Evolutionary conservation across 2,797 vertebrate genomes (phyloP).

Genomic region (Peromyscus eremicus): DNA sequence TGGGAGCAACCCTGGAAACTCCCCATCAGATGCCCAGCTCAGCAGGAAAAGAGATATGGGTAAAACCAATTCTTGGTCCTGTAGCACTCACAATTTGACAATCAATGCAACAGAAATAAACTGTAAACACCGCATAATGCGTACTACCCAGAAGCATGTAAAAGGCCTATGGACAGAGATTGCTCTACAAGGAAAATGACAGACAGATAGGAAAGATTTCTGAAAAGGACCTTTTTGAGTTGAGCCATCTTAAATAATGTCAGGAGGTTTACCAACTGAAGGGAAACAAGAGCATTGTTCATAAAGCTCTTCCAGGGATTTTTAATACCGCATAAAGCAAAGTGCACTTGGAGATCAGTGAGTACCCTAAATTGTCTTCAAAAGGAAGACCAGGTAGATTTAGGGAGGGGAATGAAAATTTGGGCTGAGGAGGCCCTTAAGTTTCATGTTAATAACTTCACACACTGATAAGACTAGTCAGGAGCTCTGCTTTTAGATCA

Average conservation of each 20-base stretch:
- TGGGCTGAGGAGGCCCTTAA: neutral
- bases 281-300: neutral
- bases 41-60: neutral
- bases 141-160: fast-evolving
- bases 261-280: neutral
- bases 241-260: neutral
- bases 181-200: neutral
- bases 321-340: neutral
- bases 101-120: neutral
- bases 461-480: neutral
- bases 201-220: neutral
- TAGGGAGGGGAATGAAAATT: neutral
- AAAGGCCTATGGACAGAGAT: neutral
- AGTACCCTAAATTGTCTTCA: neutral
- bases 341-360: neutral
- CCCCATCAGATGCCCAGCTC: neutral
- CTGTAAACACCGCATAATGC: neutral
- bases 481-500: neutral
- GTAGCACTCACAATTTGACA: neutral
- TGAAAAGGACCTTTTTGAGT: neutral
- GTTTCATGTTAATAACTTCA: neutral
- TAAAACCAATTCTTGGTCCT: neutral
- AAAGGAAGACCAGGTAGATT: neutral
- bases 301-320: neutral
- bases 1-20: neutral